Base-by-base conservation (phyloP, 2,113 vertebrate species). In the Chloropsis hardwickii region DNA sequence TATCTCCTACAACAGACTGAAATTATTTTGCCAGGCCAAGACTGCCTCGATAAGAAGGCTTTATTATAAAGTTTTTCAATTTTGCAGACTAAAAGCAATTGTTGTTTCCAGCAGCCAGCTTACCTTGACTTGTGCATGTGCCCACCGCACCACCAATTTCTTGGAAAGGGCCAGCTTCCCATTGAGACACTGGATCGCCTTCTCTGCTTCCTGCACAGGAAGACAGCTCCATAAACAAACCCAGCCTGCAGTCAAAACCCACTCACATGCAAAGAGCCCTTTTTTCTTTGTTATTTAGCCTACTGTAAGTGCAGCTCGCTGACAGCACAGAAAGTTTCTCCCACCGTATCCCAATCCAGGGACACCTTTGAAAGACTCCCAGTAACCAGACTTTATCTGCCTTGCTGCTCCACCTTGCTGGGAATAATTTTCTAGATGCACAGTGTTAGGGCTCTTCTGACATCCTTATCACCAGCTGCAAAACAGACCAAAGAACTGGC, bases 131-230 rank as follows among this genome's bases (percentile, higher is more conserved):
- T 99, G 99, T 61, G 99, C 99, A 2, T 99, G 99, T 18, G 99
- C 99, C 99, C 99, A 99, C 35, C 99, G 98, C 76, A 99, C 99
- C 61, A 99, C 99, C 95, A 99, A 69, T 76, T 99, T 99, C 98
- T 99, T 99, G n/a, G 99, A 99, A 91, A 99, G 98, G 35, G 99
- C 99, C 95, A 99, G 97, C 91, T 99, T 99, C 87, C 99, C 99
- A 93, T 99, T 99, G 94, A 99, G 98, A 97, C 99, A 98, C 79
- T 99, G 99, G 97, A 99, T 99, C 8, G 99, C 99, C 92, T 99
- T 98, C 66, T 99, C 99, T 13, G 99, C 99, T 98, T 99, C 99
- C 99, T 99, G 98, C 86, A 51, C 76, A 87, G 94, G 93, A 97
- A 95, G 94, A 90, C n/a, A 81, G 35, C 51, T n/a, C 45, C 65